Evolutionary conservation across 1,140 invertebrate genomes (phyloP).

Genomic region (Globodera ellingtonae): DNA sequence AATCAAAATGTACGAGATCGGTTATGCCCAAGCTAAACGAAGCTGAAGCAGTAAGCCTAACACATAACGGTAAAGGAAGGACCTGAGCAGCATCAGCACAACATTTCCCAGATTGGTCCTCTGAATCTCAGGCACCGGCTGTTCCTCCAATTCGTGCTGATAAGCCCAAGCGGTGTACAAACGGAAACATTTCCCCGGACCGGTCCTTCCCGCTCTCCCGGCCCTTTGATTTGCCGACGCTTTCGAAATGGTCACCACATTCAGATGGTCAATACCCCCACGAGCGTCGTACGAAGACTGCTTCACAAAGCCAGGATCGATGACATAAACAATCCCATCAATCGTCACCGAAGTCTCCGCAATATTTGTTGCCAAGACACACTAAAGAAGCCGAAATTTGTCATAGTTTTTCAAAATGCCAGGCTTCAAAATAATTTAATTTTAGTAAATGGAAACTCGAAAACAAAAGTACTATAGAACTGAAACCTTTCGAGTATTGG

Average conservation of each 20-base stretch:
- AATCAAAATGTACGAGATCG: slow-evolving; percentile 97
- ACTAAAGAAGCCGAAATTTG: slow-evolving; percentile 63
- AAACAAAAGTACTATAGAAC: slow-evolving; percentile 19
- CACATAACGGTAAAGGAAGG: slow-evolving; percentile 85
- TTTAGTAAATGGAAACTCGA: background rate
- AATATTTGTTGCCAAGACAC: slow-evolving; percentile 96
- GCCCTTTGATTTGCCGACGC: slow-evolving; percentile 91
- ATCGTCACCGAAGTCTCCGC: slow-evolving; percentile 94
- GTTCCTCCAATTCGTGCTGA: slow-evolving; percentile 94
- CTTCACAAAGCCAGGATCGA: slow-evolving; percentile 96
- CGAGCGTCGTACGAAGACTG: slow-evolving; percentile 98
- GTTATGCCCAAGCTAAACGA: slow-evolving; percentile 84
- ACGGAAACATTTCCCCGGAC: slow-evolving; percentile 88
- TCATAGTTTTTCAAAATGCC: no score
- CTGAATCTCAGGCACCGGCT: slow-evolving; percentile 96
- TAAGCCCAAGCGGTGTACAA: slow-evolving; percentile 96
- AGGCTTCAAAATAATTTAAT: no score
- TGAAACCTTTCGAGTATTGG: slow-evolving; percentile 80
- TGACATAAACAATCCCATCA: slow-evolving; percentile 98
- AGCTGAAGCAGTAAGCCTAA: background rate
- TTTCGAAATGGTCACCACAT: slow-evolving; percentile 96
- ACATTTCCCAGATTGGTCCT: slow-evolving; percentile 96
- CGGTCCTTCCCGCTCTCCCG: slow-evolving; percentile 85
- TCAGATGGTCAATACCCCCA: slow-evolving; percentile 95
- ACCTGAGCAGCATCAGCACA: slow-evolving; percentile 90